Evolutionary conservation across 2,888 invertebrate species (phyloP), one percentile per base, ranked within the genome.

Genomic region (Phortica okadai): DNA sequence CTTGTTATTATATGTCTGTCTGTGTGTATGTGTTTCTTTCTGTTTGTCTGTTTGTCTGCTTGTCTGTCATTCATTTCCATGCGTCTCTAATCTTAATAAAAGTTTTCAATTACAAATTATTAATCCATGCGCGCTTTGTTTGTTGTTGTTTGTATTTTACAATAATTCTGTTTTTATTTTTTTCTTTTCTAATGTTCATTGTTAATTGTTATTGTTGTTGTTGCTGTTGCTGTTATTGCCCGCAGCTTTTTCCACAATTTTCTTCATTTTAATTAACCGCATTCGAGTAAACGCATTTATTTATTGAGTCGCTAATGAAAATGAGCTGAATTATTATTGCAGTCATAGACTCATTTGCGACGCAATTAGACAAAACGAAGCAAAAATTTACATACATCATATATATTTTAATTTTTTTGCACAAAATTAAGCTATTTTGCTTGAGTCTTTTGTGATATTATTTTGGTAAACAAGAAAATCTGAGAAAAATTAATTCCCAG

Each of bases 211-310:
- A 14, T 72, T 21, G 33, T 56, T 41, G 33, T 64, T 64, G 41
- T 64, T 33, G 33, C 21, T 72, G 56, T 33, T 72, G 25, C 45
- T 72, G 54, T 72, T 72, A 44, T 72, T 33, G 54, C 70, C 70
- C 70, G 70, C 70, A 72, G 70, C 41, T 72, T 33, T 54, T n/a
- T 72, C 10, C 21, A 33, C 21, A 70, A 70, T 70, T 70, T 70
- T 70, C 70, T 70, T 56, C 16, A 1, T 56, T 56, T 72, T 72
- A 72, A 72, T 72, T 72, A 72, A 72, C 70, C 70, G 56, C 70
- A 72, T 56, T 45, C 33, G 70, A 56, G 45, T 21, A 50, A n/a
- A 45, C 21, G 7, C 45, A 67, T 67, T 45, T 69, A 69, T 59
- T 16, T 16, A 16, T 59, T 50, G 50, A 8, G 11, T 44, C 45